Conservation (phyloP, 2,888 invertebrate genomes). For the Conops quadrifasciatus region DNA sequence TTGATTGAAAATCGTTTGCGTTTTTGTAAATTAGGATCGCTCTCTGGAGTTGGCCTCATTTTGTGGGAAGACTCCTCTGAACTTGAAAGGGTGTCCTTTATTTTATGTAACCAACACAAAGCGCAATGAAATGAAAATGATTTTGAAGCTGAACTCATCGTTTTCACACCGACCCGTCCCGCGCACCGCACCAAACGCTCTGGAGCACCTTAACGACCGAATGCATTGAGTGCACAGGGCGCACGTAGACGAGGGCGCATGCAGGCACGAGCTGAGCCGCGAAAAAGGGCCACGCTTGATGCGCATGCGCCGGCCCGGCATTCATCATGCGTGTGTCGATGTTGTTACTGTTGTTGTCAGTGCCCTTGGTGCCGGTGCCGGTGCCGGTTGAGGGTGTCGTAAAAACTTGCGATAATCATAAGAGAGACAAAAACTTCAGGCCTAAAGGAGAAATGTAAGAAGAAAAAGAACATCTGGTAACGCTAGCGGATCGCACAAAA, state of each 20-base stretch:
- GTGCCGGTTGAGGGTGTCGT: constrained; percentile 12
- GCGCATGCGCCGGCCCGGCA: background rate
- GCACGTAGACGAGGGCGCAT: background rate
- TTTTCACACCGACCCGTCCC: background rate
- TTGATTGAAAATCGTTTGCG: background rate
- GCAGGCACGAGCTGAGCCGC: background rate
- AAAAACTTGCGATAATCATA: constrained; percentile 13
- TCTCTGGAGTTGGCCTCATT: background rate
- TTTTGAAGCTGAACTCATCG: background rate
- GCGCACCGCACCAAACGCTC: background rate
- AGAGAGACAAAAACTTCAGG: too few relatives aligned
- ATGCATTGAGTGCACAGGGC: background rate
- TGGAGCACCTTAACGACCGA: background rate
- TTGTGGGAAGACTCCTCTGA: background rate
- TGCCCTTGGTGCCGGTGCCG: background rate
- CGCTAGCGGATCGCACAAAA: background rate
- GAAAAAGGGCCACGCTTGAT: background rate
- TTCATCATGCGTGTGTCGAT: constrained; percentile 7
- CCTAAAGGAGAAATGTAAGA: background rate
- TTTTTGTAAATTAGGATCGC: constrained; percentile 9
- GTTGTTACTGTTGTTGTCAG: too few relatives aligned
- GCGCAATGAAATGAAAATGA: constrained; percentile 23
- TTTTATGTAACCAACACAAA: constrained; percentile 10
- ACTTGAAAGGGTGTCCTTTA: constrained; percentile 15
- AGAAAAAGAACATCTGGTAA: background rate